Base-by-base conservation (phyloP, 1,140 invertebrate genomes). In the Formica exsecta region DNA sequence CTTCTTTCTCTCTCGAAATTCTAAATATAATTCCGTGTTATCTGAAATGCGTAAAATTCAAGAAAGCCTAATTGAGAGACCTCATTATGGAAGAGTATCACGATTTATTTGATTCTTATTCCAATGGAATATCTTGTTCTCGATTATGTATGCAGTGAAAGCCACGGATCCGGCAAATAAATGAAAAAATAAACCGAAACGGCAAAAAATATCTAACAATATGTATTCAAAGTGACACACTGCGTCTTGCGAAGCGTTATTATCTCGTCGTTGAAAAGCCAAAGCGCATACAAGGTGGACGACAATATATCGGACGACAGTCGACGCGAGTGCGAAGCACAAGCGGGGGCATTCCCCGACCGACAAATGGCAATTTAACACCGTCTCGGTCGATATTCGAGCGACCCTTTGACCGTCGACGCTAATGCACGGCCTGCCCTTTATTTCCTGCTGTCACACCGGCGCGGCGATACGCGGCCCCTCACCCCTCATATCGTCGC, bases 321-420 rank as follows among this genome's bases (percentile, higher is more conserved):
- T 73, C 48, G 44, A 65, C 59, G 85, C 65, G 74, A 41, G 25
- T 22, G 25, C 38, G 38, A 32, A 44, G 61, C 25, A 32, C 85
- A 87, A 87, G 85, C 86, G 84, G 87, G 76, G 51, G 81, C 88
- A 89, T 91, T 84, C 71, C 86, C 90, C 89, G 85, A 79, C 81
- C 92, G 90, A 92, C 92, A 92, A 93, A 93, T 92, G 91, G 92
- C 92, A 93, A 93, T 93, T 93, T 93, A 93, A 92, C 91, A 91
- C 87, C 92, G 92, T 91, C 71, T 92, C 90, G 91, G 89, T 93
- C 92, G 91, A 93, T 93, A 93, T 88, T 90, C 89, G 89, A 87
- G 88, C 87, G 89, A 93, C 91, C 91, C 92, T 93, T 93, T 93
- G 92, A 92, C 91, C 87, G 90, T 88, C 83, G 89, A 88, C 89